phyloP scores from a whole-genome alignment of 2,113 vertebrate species.

The Neodontobutis hainanensis region DNA sequence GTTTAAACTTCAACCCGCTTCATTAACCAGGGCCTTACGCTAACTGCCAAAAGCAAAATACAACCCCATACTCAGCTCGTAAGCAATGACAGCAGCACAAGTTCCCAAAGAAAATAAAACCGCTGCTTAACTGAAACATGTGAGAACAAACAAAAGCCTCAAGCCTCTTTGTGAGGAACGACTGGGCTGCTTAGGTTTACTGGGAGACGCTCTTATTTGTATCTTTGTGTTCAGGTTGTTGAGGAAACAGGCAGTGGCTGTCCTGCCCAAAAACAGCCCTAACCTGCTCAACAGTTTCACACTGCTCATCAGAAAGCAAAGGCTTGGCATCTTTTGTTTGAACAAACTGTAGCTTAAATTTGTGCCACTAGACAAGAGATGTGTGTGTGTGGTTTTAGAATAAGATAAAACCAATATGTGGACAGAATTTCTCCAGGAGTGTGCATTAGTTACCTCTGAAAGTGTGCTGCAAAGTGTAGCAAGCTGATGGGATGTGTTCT shows the following conservation, averaged over 20 bases:
- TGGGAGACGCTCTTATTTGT: background rate
- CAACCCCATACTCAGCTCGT: background rate
- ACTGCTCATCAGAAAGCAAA: conserved; percentile 9
- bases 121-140: background rate
- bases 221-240: conserved; percentile 14
- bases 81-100: background rate
- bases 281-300: conserved; percentile 69
- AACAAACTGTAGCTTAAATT: conserved; percentile 10
- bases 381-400: background rate
- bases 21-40: too few relatives aligned
- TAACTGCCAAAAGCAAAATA: conserved; percentile 7
- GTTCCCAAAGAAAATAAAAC: background rate
- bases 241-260: background rate
- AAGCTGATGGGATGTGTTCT: conserved; percentile 73
- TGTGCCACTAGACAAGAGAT: background rate
- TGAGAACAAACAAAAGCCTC: background rate
- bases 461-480: conserved; percentile 75
- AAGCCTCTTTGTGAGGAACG: too few relatives aligned
- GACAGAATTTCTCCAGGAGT: background rate
- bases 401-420: too few relatives aligned
- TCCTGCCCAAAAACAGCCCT: conserved; percentile 55
- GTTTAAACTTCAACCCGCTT: too few relatives aligned
- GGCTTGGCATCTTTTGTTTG: conserved; percentile 32
- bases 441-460: conserved; percentile 70
- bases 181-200: conserved; percentile 13